Percentiles rank a stretch among this genome's conserved stretches.
These are phyloP conservation scores for Monopterus albus DNA, from an alignment of 2,113 vertebrate genomes.

Conservation along the genomic window DNA sequence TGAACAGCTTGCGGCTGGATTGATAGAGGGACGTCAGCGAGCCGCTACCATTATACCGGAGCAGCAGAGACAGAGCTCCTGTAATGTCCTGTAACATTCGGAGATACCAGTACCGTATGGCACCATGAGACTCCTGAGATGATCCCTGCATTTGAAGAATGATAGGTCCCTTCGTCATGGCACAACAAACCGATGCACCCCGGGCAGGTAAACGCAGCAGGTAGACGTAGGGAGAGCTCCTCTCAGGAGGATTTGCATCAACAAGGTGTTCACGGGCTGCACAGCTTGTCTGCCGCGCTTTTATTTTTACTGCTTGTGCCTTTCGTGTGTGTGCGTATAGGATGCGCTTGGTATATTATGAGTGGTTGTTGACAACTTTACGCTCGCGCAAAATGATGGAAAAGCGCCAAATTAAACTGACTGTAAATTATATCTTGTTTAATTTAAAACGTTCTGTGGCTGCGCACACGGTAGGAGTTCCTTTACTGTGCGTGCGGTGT, in stretches of 20 bases:
- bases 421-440: background rate
- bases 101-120: slow-evolving; percentile 49
- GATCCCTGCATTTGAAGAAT: slow-evolving; percentile 10
- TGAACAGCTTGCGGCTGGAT: slow-evolving; percentile 75
- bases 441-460: background rate
- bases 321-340: background rate
- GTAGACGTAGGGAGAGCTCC: slow-evolving; percentile 53
- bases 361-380: slow-evolving; percentile 41
- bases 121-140: slow-evolving; percentile 37
- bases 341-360: slow-evolving; percentile 32
- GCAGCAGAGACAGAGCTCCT: slow-evolving; percentile 72
- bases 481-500: background rate
- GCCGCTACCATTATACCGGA: slow-evolving; percentile 81
- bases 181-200: slow-evolving; percentile 42
- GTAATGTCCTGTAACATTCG: slow-evolving; percentile 80
- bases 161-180: slow-evolving; percentile 50
- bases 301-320: slow-evolving; percentile 49
- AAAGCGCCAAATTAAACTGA: background rate
- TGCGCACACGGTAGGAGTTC: background rate
- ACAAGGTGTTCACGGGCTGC: slow-evolving; percentile 56
- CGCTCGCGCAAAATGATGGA: background rate
- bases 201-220: slow-evolving; percentile 67
- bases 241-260: slow-evolving; percentile 65
- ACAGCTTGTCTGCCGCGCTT: slow-evolving; percentile 45
- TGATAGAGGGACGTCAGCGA: slow-evolving; percentile 79